A percentile compares a stretch with the other conserved stretches of the same genome.
These are phyloP conservation scores for Steinernema carpocapsae DNA, from an alignment of 2,888 invertebrate genomes.

Conservation along the genomic window DNA sequence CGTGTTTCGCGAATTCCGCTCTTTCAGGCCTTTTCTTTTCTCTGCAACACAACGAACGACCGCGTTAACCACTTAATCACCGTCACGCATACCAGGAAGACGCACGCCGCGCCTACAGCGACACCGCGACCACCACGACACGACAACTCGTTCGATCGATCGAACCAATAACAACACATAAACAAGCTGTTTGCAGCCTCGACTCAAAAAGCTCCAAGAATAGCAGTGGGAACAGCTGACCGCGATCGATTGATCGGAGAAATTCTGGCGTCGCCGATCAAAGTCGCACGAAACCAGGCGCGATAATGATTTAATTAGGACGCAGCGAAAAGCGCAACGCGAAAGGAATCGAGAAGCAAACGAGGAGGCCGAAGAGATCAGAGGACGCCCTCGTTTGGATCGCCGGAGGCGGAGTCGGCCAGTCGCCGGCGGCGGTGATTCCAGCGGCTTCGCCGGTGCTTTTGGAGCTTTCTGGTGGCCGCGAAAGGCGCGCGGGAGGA, in stretches of 20 bases:
- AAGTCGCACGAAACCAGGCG: background rate
- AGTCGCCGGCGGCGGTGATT: background rate
- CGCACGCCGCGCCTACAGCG: conserved; percentile 13
- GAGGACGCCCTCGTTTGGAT: background rate
- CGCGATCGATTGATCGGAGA: background rate
- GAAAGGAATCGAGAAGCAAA: conserved; percentile 6
- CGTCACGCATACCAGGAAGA: conserved; percentile 32
- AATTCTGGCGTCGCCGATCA: background rate
- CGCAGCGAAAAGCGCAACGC: conserved; percentile 21
- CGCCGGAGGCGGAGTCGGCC: conserved; percentile 19
- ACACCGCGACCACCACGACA: conserved; percentile 14
- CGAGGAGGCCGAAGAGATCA: background rate
- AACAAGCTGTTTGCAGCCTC: conserved; percentile 8
- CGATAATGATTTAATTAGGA: conserved; percentile 22
- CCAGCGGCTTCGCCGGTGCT: background rate
- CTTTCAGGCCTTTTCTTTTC: conserved; percentile 17
- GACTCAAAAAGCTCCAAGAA: no score
- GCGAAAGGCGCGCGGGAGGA: background rate
- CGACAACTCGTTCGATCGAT: background rate
- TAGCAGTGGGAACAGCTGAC: conserved; percentile 9
- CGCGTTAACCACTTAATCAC: conserved; percentile 32
- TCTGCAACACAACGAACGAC: conserved; percentile 24
- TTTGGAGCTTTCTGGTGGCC: background rate
- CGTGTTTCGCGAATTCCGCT: background rate
- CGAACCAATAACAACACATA: conserved; percentile 19